These are phyloP conservation scores for Tetramorium parvispinum DNA, from an alignment of 1,140 invertebrate species.

Conservation along the genomic window DNA sequence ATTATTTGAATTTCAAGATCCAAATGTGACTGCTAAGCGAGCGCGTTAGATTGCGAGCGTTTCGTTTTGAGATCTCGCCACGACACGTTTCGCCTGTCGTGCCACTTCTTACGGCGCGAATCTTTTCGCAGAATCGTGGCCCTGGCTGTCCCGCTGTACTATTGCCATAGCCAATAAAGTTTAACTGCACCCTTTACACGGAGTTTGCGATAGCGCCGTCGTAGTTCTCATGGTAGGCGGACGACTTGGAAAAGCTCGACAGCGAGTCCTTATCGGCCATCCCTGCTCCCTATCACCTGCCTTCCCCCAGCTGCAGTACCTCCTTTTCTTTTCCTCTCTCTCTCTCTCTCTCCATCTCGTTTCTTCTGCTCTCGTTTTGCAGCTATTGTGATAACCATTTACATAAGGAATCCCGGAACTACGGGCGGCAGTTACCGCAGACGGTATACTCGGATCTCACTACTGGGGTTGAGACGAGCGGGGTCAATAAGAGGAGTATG, in stretches of 20 bases:
- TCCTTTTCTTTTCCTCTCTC: slow-evolving; percentile 11
- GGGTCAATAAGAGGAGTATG: slow-evolving; percentile 52
- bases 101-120: neutral
- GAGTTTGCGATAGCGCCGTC: slow-evolving; percentile 65
- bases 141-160: slow-evolving; percentile 17
- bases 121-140: slow-evolving; percentile 21
- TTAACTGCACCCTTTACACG: slow-evolving; percentile 72
- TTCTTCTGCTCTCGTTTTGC: slow-evolving; percentile 68
- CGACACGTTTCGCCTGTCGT: slow-evolving; percentile 14
- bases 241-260: slow-evolving; percentile 74
- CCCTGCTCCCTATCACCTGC: slow-evolving; percentile 38
- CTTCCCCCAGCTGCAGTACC: slow-evolving; percentile 12
- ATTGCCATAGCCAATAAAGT: slow-evolving; percentile 72
- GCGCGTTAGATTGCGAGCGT: slow-evolving; percentile 19
- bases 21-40: slow-evolving; percentile 38
- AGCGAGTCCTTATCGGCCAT: slow-evolving; percentile 68
- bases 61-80: slow-evolving; percentile 15
- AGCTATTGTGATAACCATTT: slow-evolving; percentile 80
- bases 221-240: slow-evolving; percentile 59
- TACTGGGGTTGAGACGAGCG: slow-evolving; percentile 20
- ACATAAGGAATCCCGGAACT: slow-evolving; percentile 77
- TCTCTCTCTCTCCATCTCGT: slow-evolving; percentile 7
- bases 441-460: slow-evolving; percentile 53
- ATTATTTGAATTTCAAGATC: slow-evolving; percentile 36
- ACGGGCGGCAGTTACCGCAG: slow-evolving; percentile 73